Base-by-base conservation (phyloP, 2,113 vertebrate genomes). In the Crypturellus undulatus region DNA sequence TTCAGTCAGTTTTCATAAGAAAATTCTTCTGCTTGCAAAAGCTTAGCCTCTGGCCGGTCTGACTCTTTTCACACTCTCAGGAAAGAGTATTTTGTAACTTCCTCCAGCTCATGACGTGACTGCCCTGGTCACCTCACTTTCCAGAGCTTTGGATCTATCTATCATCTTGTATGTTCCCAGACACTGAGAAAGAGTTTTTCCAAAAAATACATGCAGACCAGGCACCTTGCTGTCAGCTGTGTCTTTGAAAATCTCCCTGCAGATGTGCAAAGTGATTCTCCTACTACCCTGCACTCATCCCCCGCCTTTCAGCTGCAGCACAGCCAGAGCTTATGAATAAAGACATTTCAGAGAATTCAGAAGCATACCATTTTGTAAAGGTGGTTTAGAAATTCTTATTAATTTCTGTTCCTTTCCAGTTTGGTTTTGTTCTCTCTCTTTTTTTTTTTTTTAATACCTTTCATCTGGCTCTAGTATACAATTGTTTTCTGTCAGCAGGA, bases 401-500 rank as follows among this genome's bases (percentile, higher is more conserved):
- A 58, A 42, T 76, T 79, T 68, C 9, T 59, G 18, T 52, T 78
- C 65, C 22, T 78, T 72, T 65, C 16, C 10, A 56, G 28, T 67
- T 91, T 71, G 6, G 1, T 52, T 84, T 81, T 68, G 2, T 60
- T 68, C 5, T 10, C 12, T 22, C 16, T 52, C 52, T n/a, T 65
- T 47, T 47, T 58, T 58, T n/a, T 58, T n/a, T 65, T 47, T 47
- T 58, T 58, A 30, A 17, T 20, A 11, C 34, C 30, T 58, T 90
- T 91, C 10, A 9, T 70, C 49, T 62, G 30, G n/a, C 51, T 80
- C 67, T 36, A 36, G 36, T 59, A 75, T 42, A 34, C 6, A 69
- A 11, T 62, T 75, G 11, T 62, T 65, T 79, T 92, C 52, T 90
- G 36, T 88, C 92, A 95, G 65, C 54, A 87, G 54, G 24, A 81